Percentiles rank a stretch among this genome's conserved stretches.
Conservation (phyloP, 1,140 invertebrate species). For the Colletes latitarsis region DNA sequence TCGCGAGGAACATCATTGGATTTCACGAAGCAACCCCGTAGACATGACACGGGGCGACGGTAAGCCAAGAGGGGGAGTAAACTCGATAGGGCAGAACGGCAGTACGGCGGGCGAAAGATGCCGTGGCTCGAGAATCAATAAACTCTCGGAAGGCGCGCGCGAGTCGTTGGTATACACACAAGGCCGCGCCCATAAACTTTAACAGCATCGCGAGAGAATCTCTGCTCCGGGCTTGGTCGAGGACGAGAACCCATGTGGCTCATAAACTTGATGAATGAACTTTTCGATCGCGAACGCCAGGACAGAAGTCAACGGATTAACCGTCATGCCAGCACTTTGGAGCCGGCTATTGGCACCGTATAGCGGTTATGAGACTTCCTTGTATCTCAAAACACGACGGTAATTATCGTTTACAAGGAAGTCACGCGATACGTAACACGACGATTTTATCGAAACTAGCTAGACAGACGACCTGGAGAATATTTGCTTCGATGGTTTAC, state of each 20-base stretch:
- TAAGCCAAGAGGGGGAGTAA: slow-evolving; percentile 61
- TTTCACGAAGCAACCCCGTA: slow-evolving; percentile 59
- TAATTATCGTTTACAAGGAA: too few relatives aligned
- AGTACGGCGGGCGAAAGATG: slow-evolving; percentile 68
- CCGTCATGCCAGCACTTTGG: background rate
- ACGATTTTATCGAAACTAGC: too few relatives aligned
- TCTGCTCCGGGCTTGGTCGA: slow-evolving; percentile 37
- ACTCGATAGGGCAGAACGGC: slow-evolving; percentile 66
- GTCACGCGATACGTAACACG: too few relatives aligned
- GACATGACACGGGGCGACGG: slow-evolving; percentile 50
- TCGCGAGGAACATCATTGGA: slow-evolving; percentile 51
- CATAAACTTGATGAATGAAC: slow-evolving; percentile 71
- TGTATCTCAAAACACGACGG: too few relatives aligned
- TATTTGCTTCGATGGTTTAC: too few relatives aligned
- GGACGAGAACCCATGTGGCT: slow-evolving; percentile 35
- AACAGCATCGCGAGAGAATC: slow-evolving; percentile 74
- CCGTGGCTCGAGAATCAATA: slow-evolving; percentile 78
- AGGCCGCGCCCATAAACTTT: slow-evolving; percentile 79
- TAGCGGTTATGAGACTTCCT: background rate
- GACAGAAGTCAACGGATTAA: background rate
- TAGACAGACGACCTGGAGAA: too few relatives aligned
- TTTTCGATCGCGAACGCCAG: slow-evolving; percentile 51
- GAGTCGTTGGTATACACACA: slow-evolving; percentile 67
- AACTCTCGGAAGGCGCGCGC: slow-evolving; percentile 71
- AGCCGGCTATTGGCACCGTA: background rate